Evolutionary conservation across 2,888 invertebrate species (phyloP), one percentile per base, ranked within the genome.

Genomic region (Crocallis elinguaria): DNA sequence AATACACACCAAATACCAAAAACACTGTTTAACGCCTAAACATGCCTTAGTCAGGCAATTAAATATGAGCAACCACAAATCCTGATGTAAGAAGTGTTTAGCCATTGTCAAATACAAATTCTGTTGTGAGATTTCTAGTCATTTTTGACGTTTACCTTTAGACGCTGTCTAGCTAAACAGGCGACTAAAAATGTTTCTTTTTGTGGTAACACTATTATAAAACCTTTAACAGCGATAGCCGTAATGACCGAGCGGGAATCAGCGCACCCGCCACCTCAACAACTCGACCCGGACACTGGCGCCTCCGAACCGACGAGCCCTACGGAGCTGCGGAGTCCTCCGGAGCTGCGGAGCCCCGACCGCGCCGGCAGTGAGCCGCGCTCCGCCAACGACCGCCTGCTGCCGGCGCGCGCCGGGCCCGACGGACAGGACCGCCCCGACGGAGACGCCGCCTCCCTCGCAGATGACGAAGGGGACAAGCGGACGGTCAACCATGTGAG

Each of bases 211-310:
- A n/a, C n/a, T n/a, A n/a, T n/a, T n/a, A n/a, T n/a, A n/a, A n/a
- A n/a, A n/a, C n/a, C n/a, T n/a, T n/a, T 33, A 33, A 3, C 67
- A 94, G 96, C 95, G 12, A 96, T 98, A 62, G 95, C 95, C 44
- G 95, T 96, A 65, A 98, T 98, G 97, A 99, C 99, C 3, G 99
- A 99, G 83, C 94, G 96, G 51, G 97, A 98, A 77, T 96, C 97
- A 0, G 98, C 98, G 0, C 98, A 98, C 92, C 96, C 82, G 0
- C 95, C 13, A 73, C 88, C 58, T 57, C 94, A 68, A 0, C 66
- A 62, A 2, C 51, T 68, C 7, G 67, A 64, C 35, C 45, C 49
- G 9, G 39, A 23, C 16, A 6, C 41, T 27, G 12, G 73, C 78
- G 5, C 7, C 62, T 5, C 30, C 1, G 39, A 39, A 5, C 1